Base-by-base conservation (phyloP, 2,797 vertebrate species). In the Eulemur coronatus region DNA sequence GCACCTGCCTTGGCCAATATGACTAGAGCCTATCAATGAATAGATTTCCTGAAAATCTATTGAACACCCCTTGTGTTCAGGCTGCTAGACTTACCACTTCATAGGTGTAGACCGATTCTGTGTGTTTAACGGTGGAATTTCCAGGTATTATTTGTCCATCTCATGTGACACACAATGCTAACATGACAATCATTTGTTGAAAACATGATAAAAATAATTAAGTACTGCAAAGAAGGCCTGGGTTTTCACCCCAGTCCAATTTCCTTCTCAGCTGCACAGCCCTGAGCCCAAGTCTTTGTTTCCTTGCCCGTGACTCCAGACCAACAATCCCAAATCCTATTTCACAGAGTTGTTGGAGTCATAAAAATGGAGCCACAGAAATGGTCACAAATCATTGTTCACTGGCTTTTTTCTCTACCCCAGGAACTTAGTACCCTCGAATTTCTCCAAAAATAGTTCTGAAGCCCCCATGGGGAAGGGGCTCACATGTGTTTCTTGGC, bases 391-490 rank as follows among this genome's bases (percentile, higher is more conserved):
- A 48, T 79, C 38, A 67, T n/a, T 24, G 17, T 22, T 82, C n/a
- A 38, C 73, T 52, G 72, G 4, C 14, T 79, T 84, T 79, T 43
- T 72, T 28, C 12, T 63, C 10, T 2, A 38, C 10, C 4, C 1
- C 7, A 30, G 10, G 79, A 63, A 20, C 0, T 7, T 38, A 43
- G 28, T 1, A 30, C 2, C 13, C 38, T 76, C 4, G 7, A 69
- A 67, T 57, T 52, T 30, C 63, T 67, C 24, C 22, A 22, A 38
- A 80, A 65, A 52, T 4, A 70, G 30, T 22, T 84, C 35, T 30
- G 41, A 84, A 14, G 1, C 6, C 3, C 6, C 30, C 1, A 0
- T 0, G 12, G 9, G 11, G 0, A 5, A 50, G 15, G 15, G 9
- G 26, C 0, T 18, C 20, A 28, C n/a, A 4, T 9, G 12, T 30